Evolutionary conservation across 1,140 invertebrate species (phyloP).

Genomic region (Drosophila sproati): DNA sequence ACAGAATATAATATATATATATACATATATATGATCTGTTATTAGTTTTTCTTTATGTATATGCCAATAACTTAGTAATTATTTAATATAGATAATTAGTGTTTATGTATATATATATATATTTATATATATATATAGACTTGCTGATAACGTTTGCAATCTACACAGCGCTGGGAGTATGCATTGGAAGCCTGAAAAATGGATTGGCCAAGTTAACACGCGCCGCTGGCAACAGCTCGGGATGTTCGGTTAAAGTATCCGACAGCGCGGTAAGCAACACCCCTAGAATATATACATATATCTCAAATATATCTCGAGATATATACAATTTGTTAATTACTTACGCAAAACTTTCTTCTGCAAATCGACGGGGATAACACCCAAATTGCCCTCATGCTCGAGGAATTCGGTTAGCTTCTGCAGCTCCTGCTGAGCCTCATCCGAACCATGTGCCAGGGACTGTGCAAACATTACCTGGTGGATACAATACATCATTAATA

Average conservation of each 20-base stretch:
- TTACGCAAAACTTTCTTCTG: slow-evolving; percentile 91
- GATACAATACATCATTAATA: not conserved
- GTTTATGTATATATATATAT: slow-evolving; percentile 30
- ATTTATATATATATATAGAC: slow-evolving; percentile 46
- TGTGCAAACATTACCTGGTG: slow-evolving; percentile 89
- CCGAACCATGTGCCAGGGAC: slow-evolving; percentile 87
- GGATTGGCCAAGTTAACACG: slow-evolving; percentile 79
- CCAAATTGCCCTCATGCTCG: slow-evolving; percentile 89
- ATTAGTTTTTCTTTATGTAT: slow-evolving; percentile 26
- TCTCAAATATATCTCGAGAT: not conserved
- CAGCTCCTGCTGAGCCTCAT: slow-evolving; percentile 88
- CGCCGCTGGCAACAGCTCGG: slow-evolving; percentile 86
- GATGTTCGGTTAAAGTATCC: slow-evolving; percentile 89
- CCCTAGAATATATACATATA: slow-evolving; percentile 84
- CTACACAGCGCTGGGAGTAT: slow-evolving; percentile 43
- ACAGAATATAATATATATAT: slow-evolving; percentile 37
- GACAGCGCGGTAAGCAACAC: slow-evolving; percentile 89
- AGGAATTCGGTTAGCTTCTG: slow-evolving; percentile 89
- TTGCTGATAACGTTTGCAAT: slow-evolving; percentile 52
- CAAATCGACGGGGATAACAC: slow-evolving; percentile 88
- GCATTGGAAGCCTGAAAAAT: slow-evolving; percentile 74
- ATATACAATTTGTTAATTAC: slow-evolving; percentile 8
- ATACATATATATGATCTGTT: slow-evolving; percentile 29
- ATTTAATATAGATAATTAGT: slow-evolving; percentile 65
- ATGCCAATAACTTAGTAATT: slow-evolving; percentile 41